Evolutionary conservation across 1,140 invertebrate genomes (phyloP), one percentile per base, ranked within the genome.

Genomic region (Neodiprion pinetum): DNA sequence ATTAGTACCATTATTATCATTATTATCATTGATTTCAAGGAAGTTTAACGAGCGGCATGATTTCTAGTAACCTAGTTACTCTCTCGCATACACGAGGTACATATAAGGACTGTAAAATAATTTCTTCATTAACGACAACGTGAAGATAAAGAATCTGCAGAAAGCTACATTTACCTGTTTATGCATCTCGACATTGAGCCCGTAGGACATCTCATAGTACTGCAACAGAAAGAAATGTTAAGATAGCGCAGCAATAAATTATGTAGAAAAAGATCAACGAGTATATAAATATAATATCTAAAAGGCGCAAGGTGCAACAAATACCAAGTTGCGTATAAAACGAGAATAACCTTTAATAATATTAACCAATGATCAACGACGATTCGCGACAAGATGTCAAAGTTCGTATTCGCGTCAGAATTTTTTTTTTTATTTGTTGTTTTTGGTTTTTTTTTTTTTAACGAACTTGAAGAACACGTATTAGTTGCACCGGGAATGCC

Each of bases 191-290:
- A 95, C 93, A 84, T 95, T 95, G 73, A 95, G 89, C 68, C 93
- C 93, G 84, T 94, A 95, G 1, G 93, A 94, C 93, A 95, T 95
- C 86, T 95, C 94, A 85, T 95, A 95, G 85, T 96, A 95, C 93
- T 94, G 90, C 70, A 93, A 92, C 81, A 88, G 80, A 88, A 85
- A 86, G 74, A 79, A 72, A 77, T 1, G 40, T 61, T 11, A 21
- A 28, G 17, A 17, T 21, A 74, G 48, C 10, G 48, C 67, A 40
- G n/a, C 28, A 40, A 40, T 40, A 40, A 40, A 40, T 40, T 5
- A 5, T 40, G 28, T 40, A 3, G 28, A 40, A 40, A 40, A 1
- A 40, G 28, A 40, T 40, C 1, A 40, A 40, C 28, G 7, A 65
- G 17, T 14, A 65, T 3, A 65, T 14, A 65, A 1, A 1, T 65